Base-by-base conservation (phyloP, 2,888 invertebrate genomes). In the Scelioninae gen. 2 region DNA sequence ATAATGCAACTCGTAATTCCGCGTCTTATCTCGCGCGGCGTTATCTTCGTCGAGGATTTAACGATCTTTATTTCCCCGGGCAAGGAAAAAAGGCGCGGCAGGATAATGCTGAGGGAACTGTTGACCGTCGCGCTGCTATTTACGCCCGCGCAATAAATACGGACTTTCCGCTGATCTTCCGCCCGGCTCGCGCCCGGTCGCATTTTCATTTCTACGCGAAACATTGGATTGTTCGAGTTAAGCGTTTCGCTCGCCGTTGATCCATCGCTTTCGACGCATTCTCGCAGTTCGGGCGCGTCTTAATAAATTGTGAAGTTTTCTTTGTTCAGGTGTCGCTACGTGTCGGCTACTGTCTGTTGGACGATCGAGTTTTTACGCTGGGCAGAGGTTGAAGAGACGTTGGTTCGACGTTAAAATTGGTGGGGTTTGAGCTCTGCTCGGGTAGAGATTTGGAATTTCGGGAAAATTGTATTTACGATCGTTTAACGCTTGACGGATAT, bases 1-100 rank as follows among this genome's bases (percentile, higher is more conserved):
- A 81, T 80, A 80, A 76, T 76, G 64, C 71, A 70, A 60, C 76
- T 78, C 78, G 78, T 78, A 78, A 77, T 76, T 77, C 77, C 45
- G 61, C 63, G 72, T 76, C 75, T 76, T 76, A 74, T 76, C 76
- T 71, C 70, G 57, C 69, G 50, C 70, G 33, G 70, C 46, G 73
- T 74, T 73, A 74, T 76, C 74, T 75, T 64, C 53, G 50, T 10
- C 52, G 64, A 71, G 72, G 71, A 72, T 75, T 68, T 72, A 72
- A 75, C 74, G 68, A 71, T 75, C 68, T 75, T 75, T 75, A 67
- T 75, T 71, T 71, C 60, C 13, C 22, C 11, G 28, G 50, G 60
- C 43, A 41, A 43, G 41, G 48, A 58, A 67, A 61, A 75, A 75
- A 71, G 64, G 61, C 60, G 64, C 37, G 65, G 63, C 64, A 68